A percentile compares a stretch with the other conserved stretches of the same genome.
Evolutionary conservation across 2,797 vertebrate species (phyloP).

Genomic region (Molossus alvarezi): DNA sequence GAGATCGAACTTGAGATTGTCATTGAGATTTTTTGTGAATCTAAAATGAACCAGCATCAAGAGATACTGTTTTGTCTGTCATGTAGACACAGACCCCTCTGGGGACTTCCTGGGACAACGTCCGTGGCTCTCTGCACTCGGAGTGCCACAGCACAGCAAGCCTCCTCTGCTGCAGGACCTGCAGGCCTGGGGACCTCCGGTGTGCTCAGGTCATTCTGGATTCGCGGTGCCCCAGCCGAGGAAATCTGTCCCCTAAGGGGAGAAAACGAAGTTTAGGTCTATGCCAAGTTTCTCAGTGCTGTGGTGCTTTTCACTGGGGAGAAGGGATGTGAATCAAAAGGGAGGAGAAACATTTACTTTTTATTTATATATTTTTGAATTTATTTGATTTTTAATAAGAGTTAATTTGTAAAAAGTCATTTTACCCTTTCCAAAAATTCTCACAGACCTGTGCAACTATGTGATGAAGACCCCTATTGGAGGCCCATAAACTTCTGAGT

Average conservation of each 20-base stretch:
- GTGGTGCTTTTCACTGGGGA: background rate
- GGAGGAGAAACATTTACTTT: background rate
- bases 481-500: background rate
- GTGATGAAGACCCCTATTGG: background rate
- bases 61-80: background rate
- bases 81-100: background rate
- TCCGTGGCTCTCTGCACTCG: accelerated
- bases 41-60: background rate
- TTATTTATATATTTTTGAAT: constrained; percentile 1
- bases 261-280: background rate
- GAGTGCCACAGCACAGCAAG: accelerated
- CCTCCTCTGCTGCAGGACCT: background rate
- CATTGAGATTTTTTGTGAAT: background rate
- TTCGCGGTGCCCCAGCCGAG: background rate
- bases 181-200: accelerated
- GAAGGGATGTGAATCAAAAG: background rate
- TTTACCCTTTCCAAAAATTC: background rate
- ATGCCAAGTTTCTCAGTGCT: background rate
- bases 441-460: background rate
- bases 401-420: background rate
- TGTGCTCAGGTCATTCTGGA: background rate
- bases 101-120: too few species aligned
- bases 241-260: background rate
- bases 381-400: background rate
- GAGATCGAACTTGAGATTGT: background rate